Percentiles rank a stretch among this genome's conserved stretches.
Evolutionary conservation across 2,113 vertebrate species (phyloP).

Genomic region (Anoura caudifer): DNA sequence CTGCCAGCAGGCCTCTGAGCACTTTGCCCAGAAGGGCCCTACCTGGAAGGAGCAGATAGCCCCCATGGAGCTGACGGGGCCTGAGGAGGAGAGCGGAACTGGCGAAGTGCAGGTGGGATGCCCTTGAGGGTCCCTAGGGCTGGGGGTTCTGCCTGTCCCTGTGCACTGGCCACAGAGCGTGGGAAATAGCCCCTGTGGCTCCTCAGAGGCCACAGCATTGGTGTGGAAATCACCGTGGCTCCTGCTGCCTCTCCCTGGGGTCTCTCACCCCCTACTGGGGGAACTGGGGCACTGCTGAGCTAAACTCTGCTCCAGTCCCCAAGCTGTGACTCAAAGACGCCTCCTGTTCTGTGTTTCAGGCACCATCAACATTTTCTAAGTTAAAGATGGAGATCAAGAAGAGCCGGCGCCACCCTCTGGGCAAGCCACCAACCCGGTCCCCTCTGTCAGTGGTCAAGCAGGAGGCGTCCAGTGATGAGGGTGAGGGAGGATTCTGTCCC

Average conservation of each 20-base stretch:
- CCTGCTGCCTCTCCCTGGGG: not conserved
- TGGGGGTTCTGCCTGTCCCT: no score
- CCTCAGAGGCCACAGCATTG: not conserved
- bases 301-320: not conserved
- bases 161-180: no score
- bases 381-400: conserved; percentile 94
- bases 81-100: conserved; percentile 62
- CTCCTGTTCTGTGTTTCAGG: conserved; percentile 71
- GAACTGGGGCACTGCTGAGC: not conserved
- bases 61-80: conserved; percentile 36
- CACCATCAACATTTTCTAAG: conserved; percentile 83
- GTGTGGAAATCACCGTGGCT: no score
- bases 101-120: conserved; percentile 54
- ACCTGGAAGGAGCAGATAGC: conserved; percentile 35
- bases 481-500: conserved; percentile 71
- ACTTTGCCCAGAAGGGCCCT: conserved; percentile 78
- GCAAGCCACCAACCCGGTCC: conserved; percentile 91
- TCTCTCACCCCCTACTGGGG: not conserved
- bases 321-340: not conserved
- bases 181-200: no score
- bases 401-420: conserved; percentile 94
- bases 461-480: conserved; percentile 90
- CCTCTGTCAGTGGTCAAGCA: conserved; percentile 94
- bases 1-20: conserved; percentile 88
- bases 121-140: not conserved